These are phyloP conservation scores for Hylaeus volcanicus DNA, from an alignment of 1,140 invertebrate species.

Conservation along the genomic window DNA sequence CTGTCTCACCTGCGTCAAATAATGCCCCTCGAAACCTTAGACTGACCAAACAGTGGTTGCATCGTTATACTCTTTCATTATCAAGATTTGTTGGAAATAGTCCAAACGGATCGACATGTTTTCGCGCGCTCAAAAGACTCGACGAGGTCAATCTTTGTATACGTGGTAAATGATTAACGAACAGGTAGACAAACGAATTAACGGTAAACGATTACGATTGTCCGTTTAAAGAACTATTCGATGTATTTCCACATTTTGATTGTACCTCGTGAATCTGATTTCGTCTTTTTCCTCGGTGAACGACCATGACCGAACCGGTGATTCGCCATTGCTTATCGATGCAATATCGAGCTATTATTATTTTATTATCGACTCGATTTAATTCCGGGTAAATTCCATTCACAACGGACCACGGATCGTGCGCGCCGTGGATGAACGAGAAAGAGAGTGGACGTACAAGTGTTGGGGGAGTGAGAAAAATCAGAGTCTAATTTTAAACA, in stretches of 20 bases:
- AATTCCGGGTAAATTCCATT: constrained; percentile 32
- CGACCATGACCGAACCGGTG: too few species aligned
- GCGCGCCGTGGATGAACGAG: not conserved
- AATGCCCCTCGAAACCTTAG: constrained; percentile 44
- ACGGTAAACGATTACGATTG: too few species aligned
- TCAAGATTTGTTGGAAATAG: not conserved
- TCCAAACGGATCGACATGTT: not conserved
- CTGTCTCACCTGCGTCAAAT: constrained; percentile 52
- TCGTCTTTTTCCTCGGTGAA: not conserved
- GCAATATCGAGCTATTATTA: constrained; percentile 24
- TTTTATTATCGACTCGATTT: constrained; percentile 39
- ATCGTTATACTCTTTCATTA: too few species aligned
- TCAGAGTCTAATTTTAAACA: constrained; percentile 45
- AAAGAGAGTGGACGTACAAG: not conserved
- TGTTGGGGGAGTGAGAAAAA: not conserved
- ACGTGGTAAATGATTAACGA: constrained; percentile 2
- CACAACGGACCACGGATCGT: constrained; percentile 10
- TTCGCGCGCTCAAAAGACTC: not conserved
- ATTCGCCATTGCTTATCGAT: too few species aligned
- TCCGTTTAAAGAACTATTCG: not conserved
- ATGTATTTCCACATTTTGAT: not conserved
- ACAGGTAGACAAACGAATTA: too few species aligned
- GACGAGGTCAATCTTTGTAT: constrained; percentile 27
- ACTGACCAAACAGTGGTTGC: too few species aligned
- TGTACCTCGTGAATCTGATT: not conserved